Evolutionary conservation across 2,888 invertebrate genomes (phyloP), one percentile per base, ranked within the genome.

Genomic region (Eilema griseolum): DNA sequence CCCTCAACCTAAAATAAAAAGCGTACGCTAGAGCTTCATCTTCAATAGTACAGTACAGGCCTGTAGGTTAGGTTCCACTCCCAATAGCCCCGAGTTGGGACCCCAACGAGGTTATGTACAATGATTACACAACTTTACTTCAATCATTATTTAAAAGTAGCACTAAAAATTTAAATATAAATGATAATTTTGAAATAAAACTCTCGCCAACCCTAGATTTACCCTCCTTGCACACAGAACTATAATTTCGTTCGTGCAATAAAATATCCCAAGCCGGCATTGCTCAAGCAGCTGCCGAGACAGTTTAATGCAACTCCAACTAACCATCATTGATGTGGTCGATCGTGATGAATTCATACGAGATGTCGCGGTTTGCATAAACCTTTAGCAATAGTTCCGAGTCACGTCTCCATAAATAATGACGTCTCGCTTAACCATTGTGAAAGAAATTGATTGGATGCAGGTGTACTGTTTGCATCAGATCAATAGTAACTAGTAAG

Each of bases 281-380:
- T 89, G 85, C 89, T 83, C 81, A 87, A 90, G 87, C 90, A 89
- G 89, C 89, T 89, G 89, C 85, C 85, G 86, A 78, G 78, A 71
- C 74, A 80, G 73, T 82, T 77, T 84, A 84, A 84, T 81, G 83
- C 83, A 83, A 81, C 84, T 14, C 3, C 5, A 84, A 84, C 84
- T 86, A 85, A 83, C 83, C 85, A 86, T 88, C 90, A 67, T 90
- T 82, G 87, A 89, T 91, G 89, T 87, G 90, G 90, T 92, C 85
- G 85, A 88, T 86, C 89, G 89, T 90, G 92, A 92, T 91, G 92
- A 90, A 89, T 89, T 89, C 89, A 89, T 89, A 88, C 84, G 83
- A 85, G 83, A 83, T 79, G 84, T 56, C 75, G 83, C 81, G 82
- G 85, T 88, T 91, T 89, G 89, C 88, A 90, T 87, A 87, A 88